phyloP scores from a whole-genome alignment of 2,888 invertebrate genomes.

The Luffia ferchaultella region DNA sequence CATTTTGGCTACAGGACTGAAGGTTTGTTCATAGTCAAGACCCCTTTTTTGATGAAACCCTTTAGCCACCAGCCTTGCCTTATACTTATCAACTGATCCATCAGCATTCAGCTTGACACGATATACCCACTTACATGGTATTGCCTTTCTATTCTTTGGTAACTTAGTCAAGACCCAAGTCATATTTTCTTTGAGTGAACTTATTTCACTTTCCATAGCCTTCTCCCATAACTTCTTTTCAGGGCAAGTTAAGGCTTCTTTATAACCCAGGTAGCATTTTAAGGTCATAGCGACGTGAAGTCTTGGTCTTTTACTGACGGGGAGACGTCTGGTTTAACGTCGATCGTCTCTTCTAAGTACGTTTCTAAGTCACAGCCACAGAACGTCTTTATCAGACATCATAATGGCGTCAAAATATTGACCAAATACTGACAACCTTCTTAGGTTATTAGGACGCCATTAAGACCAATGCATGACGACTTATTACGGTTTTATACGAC shows the following conservation, averaged over 20 bases:
- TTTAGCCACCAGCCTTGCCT: conserved; percentile 15
- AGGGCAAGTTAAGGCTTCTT: conserved; percentile 7
- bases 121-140: conserved; percentile 15
- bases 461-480: too few relatives aligned
- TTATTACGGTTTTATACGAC: too few relatives aligned
- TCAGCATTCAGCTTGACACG: conserved; percentile 15
- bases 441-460: too few relatives aligned
- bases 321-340: too few relatives aligned
- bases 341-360: too few relatives aligned
- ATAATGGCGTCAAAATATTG: too few relatives aligned
- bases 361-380: too few relatives aligned
- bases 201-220: conserved; percentile 20
- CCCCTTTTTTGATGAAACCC: conserved; percentile 12
- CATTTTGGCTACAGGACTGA: conserved; percentile 11
- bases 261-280: too few relatives aligned
- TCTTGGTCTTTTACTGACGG: too few relatives aligned
- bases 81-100: conserved; percentile 15
- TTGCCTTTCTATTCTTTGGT: conserved; percentile 14
- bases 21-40: conserved; percentile 11
- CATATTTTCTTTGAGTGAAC: conserved; percentile 16
- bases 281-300: too few relatives aligned
- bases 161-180: conserved; percentile 18
- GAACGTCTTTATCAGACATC: too few relatives aligned
- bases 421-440: too few relatives aligned
- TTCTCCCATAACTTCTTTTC: conserved; percentile 12